A percentile compares a stretch with the other conserved stretches of the same genome.
These are phyloP conservation scores for Lithophane leautieri DNA, from an alignment of 2,888 invertebrate species.

Conservation along the genomic window DNA sequence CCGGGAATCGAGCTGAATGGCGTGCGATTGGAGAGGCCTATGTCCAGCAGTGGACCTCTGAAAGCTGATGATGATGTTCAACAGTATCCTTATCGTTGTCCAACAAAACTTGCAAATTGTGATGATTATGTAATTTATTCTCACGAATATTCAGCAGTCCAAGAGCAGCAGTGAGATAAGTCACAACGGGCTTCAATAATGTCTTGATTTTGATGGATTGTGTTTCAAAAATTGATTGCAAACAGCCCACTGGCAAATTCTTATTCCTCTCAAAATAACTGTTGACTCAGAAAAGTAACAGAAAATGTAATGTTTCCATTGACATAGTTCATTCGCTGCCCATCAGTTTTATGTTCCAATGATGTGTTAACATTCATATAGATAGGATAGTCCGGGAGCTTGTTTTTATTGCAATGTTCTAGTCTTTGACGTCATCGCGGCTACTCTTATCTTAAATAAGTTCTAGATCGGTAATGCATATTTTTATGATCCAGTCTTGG, in stretches of 20 bases:
- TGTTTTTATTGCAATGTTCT: slow-evolving; percentile 54
- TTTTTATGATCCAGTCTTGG: slow-evolving; percentile 52
- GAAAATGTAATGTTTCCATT: slow-evolving; percentile 44
- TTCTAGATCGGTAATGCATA: slow-evolving; percentile 51
- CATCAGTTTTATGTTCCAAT: slow-evolving; percentile 57
- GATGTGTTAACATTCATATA: slow-evolving; percentile 45
- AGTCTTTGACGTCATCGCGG: slow-evolving; percentile 63
- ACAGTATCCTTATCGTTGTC: background rate
- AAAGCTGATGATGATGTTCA: background rate
- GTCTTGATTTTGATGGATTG: slow-evolving; percentile 17
- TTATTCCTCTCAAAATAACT: slow-evolving; percentile 45
- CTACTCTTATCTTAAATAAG: slow-evolving; percentile 33
- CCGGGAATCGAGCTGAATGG: too few relatives aligned
- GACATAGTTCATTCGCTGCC: slow-evolving; percentile 53
- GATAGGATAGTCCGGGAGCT: slow-evolving; percentile 24
- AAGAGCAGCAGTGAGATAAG: background rate
- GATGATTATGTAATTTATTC: background rate
- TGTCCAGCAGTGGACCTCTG: too few relatives aligned
- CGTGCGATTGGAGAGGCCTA: too few relatives aligned
- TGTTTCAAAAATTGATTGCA: slow-evolving; percentile 21
- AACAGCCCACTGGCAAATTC: slow-evolving; percentile 3
- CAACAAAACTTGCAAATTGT: background rate
- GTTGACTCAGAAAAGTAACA: slow-evolving; percentile 38
- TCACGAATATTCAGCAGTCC: background rate
- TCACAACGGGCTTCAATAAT: background rate